A percentile compares a stretch with the other conserved stretches of the same genome.
These are phyloP conservation scores for Hystrix cristata DNA, from an alignment of 2,113 vertebrate genomes.

Conservation along the genomic window DNA sequence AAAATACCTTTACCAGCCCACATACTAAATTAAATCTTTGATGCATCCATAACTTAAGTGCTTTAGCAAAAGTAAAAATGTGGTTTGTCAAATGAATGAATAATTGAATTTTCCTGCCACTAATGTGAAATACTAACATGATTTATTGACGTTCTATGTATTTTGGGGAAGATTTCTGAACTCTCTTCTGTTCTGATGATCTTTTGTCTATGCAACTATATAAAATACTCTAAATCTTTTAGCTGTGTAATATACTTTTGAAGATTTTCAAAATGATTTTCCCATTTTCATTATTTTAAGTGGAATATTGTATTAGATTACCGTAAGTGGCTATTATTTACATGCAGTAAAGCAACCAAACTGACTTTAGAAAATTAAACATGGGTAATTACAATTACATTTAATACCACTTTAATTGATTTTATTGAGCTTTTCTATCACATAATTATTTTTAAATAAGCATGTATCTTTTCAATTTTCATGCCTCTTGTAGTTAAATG, in stretches of 20 bases:
- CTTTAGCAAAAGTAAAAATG: background rate
- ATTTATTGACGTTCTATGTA: background rate
- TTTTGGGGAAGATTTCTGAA: background rate
- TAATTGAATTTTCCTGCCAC: background rate
- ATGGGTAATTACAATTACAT: conserved; percentile 17
- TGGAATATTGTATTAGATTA: conserved; percentile 19
- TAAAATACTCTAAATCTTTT: background rate
- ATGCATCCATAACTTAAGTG: background rate
- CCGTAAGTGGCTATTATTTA: background rate
- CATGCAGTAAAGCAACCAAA: conserved; percentile 8
- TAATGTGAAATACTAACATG: background rate
- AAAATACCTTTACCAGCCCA: background rate
- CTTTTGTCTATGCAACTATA: background rate
- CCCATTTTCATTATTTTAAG: conserved; percentile 1
- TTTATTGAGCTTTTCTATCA: background rate
- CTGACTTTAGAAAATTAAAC: conserved; percentile 35
- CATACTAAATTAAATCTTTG: background rate
- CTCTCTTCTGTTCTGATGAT: background rate
- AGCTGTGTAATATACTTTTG: conserved; percentile 11
- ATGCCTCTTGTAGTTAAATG: background rate
- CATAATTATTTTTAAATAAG: background rate
- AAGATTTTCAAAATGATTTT: background rate
- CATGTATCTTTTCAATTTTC: background rate
- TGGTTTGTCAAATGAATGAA: background rate
- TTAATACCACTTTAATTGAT: conserved; percentile 1